Conservation (phyloP, 2,888 invertebrate species). For the Patella depressa region DNA sequence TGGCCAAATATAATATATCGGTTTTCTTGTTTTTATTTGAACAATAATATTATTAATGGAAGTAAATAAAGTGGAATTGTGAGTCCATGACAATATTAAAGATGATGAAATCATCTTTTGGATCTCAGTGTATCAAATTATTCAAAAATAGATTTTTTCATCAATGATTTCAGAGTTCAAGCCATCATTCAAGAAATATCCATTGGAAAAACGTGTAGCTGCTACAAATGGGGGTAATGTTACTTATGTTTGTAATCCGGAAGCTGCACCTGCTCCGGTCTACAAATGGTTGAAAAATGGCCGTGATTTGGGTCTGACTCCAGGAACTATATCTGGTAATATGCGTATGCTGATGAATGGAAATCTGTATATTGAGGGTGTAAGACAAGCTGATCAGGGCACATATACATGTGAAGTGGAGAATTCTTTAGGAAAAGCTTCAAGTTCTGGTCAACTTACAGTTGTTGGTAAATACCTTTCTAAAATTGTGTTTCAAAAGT, state of each 20-base stretch:
- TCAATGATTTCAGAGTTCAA: conserved; percentile 74
- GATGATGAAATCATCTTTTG: too few species aligned
- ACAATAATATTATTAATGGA: too few species aligned
- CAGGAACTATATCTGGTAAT: conserved; percentile 30
- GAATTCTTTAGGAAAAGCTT: conserved; percentile 54
- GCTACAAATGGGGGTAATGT: conserved; percentile 92
- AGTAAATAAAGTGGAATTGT: too few species aligned
- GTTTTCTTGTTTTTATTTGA: too few species aligned
- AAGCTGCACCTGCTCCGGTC: conserved; percentile 82
- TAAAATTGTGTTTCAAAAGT: too few species aligned
- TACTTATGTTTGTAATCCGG: conserved; percentile 90
- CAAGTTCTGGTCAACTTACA: conserved; percentile 41
- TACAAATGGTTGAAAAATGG: conserved; percentile 38
- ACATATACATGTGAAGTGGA: conserved; percentile 83
- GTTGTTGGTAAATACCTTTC: conserved; percentile 44
- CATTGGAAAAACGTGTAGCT: conserved; percentile 89
- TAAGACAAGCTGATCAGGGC: conserved; percentile 85
- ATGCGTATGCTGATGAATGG: conserved; percentile 74
- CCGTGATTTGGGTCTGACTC: conserved; percentile 25
- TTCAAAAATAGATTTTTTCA: conserved; percentile 72
- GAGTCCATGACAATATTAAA: too few species aligned
- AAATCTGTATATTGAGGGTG: conserved; percentile 81
- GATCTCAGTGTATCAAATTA: too few species aligned
- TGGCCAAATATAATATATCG: too few species aligned
- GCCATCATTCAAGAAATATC: conserved; percentile 90